A percentile compares a stretch with the other conserved stretches of the same genome.
phyloP scores from a whole-genome alignment of 2,888 invertebrate genomes.

The Oscheius sp. region DNA sequence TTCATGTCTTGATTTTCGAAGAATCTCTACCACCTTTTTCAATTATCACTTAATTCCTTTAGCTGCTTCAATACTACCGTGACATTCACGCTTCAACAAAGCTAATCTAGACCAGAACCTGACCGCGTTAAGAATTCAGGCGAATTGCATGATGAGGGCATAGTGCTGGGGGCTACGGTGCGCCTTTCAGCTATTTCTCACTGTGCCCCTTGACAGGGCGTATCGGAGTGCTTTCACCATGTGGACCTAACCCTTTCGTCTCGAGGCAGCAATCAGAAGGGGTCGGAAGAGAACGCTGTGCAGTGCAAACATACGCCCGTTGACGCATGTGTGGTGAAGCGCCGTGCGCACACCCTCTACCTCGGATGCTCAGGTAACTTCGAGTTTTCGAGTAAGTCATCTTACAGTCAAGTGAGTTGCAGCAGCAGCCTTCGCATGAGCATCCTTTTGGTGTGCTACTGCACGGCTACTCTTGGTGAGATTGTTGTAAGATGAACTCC shows the following conservation, averaged over 20 bases:
- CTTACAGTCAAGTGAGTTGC: not conserved
- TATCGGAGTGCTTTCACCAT: not conserved
- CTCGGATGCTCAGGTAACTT: conserved; percentile 22
- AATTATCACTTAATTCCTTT: too few species aligned
- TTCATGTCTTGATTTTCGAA: too few species aligned
- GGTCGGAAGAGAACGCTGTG: conserved; percentile 30
- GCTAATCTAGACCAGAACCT: too few species aligned
- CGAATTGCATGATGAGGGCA: too few species aligned
- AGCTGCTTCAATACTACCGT: too few species aligned
- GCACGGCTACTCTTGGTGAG: not conserved
- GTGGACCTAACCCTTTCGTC: conserved; percentile 22
- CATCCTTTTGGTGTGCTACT: not conserved
- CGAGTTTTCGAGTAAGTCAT: not conserved
- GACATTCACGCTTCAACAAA: too few species aligned
- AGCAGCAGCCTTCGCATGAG: not conserved
- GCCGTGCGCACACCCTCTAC: conserved; percentile 31
- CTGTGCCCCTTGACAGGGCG: too few species aligned
- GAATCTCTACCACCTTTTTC: too few species aligned
- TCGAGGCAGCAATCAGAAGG: conserved; percentile 29
- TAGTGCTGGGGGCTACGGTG: too few species aligned
- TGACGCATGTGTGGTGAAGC: conserved; percentile 27
- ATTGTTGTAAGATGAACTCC: too few species aligned
- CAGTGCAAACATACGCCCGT: conserved; percentile 27
- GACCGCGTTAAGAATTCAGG: too few species aligned
- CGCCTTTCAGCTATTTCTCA: too few species aligned